A percentile compares a stretch with the other conserved stretches of the same genome.
These are phyloP conservation scores for Laticauda laticaudata DNA, from an alignment of 2,113 vertebrate genomes.

Conservation along the genomic window DNA sequence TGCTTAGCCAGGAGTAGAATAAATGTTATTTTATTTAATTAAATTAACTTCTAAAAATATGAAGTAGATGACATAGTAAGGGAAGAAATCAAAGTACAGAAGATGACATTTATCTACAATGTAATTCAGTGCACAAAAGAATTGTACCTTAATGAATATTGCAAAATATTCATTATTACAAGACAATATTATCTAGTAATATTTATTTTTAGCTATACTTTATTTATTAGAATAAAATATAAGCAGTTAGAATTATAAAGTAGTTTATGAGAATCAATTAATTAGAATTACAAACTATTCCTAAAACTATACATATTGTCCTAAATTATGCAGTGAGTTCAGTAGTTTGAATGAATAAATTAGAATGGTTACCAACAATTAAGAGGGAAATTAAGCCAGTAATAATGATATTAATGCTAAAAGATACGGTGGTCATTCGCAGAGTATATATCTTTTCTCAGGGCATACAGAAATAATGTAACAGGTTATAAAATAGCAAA, in stretches of 20 bases:
- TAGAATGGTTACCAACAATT: not conserved
- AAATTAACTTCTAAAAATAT: not conserved
- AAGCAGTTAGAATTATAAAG: not conserved
- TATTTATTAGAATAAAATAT: not conserved
- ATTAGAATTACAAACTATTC: not conserved
- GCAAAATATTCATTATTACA: not conserved
- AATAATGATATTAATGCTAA: not conserved
- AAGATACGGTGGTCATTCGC: not conserved
- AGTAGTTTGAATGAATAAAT: not conserved
- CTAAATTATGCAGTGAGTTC: not conserved
- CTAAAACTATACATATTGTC: not conserved
- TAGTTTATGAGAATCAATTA: not conserved
- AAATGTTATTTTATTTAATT: not conserved
- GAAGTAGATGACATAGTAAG: not conserved
- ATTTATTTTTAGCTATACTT: not conserved
- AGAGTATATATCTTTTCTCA: not conserved
- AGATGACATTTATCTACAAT: not conserved
- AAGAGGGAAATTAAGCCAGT: not conserved
- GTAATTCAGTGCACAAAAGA: not conserved
- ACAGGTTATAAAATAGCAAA: not conserved
- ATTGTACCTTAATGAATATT: not conserved
- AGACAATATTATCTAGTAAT: not conserved
- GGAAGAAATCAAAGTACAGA: not conserved
- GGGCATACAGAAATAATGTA: not conserved
- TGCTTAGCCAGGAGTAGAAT: not conserved